phyloP scores from a whole-genome alignment of 2,888 invertebrate genomes.

The Pantelozetes paolii region DNA sequence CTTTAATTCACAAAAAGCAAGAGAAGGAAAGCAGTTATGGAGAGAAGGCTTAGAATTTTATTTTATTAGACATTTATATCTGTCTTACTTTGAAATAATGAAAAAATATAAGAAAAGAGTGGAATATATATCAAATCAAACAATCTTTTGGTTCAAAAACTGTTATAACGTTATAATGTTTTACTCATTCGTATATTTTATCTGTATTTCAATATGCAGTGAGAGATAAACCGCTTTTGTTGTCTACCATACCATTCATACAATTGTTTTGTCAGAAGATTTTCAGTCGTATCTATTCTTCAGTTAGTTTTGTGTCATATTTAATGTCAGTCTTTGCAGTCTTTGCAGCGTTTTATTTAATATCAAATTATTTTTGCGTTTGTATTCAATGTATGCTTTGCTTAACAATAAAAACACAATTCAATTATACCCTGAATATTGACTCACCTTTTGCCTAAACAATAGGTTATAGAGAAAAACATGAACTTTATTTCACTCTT shows the following conservation, averaged over 20 bases:
- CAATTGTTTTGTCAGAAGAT: background rate
- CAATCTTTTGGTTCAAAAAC: conserved; percentile 7
- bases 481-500: background rate
- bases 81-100: background rate
- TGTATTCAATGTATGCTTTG: background rate
- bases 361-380: conserved; percentile 2
- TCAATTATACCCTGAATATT: background rate
- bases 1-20: background rate
- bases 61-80: conserved; percentile 22
- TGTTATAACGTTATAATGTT: background rate
- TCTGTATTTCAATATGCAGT: background rate
- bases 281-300: background rate
- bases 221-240: conserved; percentile 20
- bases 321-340: conserved; percentile 21
- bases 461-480: background rate
- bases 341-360: conserved; percentile 26
- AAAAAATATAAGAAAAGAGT: background rate
- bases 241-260: conserved; percentile 5
- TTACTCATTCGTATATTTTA: background rate
- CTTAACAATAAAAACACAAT: background rate
- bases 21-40: background rate
- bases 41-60: background rate
- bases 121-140: conserved; percentile 1
- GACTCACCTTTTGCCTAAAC: background rate
- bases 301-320: conserved; percentile 12